phyloP scores from a whole-genome alignment of 35 echinoderm and acorn worm species.

The Heliocidaris erythrogramma region DNA sequence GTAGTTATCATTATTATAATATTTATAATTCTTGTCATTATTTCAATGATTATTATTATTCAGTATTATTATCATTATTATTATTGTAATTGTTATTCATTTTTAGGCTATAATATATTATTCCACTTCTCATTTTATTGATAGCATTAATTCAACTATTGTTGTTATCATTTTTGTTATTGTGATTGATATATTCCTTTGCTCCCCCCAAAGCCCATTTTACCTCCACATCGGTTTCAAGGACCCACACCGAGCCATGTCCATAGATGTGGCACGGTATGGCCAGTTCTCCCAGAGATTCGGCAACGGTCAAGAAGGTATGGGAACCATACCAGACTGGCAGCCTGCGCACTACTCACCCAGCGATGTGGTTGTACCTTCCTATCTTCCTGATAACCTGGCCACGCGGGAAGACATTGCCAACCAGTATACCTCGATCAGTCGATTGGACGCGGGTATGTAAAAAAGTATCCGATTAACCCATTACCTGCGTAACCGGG shows the following conservation, averaged over 20 bases:
- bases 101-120: too few relatives aligned
- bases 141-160: too few relatives aligned
- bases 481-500: too few relatives aligned
- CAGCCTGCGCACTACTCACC: conserved; percentile 45
- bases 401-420: conserved; percentile 55
- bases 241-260: conserved; percentile 24
- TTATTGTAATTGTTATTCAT: too few relatives aligned
- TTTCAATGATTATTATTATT: too few relatives aligned
- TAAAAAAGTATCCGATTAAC: background rate
- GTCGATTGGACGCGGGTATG: conserved; percentile 81
- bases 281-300: conserved; percentile 47
- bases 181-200: background rate
- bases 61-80: too few relatives aligned
- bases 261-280: conserved; percentile 11
- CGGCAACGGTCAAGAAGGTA: conserved; percentile 54
- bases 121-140: too few relatives aligned
- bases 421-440: conserved; percentile 74
- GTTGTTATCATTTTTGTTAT: too few relatives aligned
- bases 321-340: conserved; percentile 60
- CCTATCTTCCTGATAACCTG: conserved; percentile 53
- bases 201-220: conserved; percentile 33
- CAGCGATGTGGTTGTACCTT: conserved; percentile 43
- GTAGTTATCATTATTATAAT: background rate
- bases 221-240: conserved; percentile 63
- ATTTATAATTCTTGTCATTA: too few relatives aligned